Evolutionary conservation across 2,113 vertebrate genomes (phyloP).

Genomic region (Terrapene triunguis): DNA sequence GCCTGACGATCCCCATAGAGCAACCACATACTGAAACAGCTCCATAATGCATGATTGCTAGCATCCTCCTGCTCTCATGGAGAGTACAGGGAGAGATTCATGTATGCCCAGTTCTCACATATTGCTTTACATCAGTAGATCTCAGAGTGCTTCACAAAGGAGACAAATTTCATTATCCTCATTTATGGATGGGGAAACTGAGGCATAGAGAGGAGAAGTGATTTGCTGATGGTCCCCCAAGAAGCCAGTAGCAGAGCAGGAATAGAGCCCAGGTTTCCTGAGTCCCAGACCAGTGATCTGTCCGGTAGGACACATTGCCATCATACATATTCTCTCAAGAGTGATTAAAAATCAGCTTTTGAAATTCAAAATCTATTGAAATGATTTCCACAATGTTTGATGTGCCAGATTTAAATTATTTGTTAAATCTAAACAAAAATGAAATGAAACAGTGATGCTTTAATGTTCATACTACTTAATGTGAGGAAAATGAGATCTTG

Average conservation of each 20-base stretch:
- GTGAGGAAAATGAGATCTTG: background rate
- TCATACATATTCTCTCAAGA: background rate
- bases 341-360: slow-evolving; percentile 5
- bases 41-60: background rate
- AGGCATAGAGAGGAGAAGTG: background rate
- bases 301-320: background rate
- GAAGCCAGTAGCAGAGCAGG: background rate
- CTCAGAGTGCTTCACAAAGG: background rate
- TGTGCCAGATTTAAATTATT: slow-evolving; percentile 38
- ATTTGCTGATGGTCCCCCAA: background rate
- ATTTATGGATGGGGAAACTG: background rate
- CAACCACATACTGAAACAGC: background rate
- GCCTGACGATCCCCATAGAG: background rate
- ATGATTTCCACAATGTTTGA: slow-evolving; percentile 18
- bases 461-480: background rate
- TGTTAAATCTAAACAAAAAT: slow-evolving; percentile 31
- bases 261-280: background rate
- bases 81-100: background rate
- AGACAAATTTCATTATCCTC: background rate
- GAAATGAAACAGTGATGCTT: slow-evolving; percentile 26
- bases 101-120: background rate
- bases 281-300: background rate
- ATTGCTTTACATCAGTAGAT: background rate
- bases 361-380: slow-evolving; percentile 24
- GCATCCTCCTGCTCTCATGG: background rate